Conservation (phyloP, 1,140 invertebrate species). For the Conus ventricosus region DNA sequence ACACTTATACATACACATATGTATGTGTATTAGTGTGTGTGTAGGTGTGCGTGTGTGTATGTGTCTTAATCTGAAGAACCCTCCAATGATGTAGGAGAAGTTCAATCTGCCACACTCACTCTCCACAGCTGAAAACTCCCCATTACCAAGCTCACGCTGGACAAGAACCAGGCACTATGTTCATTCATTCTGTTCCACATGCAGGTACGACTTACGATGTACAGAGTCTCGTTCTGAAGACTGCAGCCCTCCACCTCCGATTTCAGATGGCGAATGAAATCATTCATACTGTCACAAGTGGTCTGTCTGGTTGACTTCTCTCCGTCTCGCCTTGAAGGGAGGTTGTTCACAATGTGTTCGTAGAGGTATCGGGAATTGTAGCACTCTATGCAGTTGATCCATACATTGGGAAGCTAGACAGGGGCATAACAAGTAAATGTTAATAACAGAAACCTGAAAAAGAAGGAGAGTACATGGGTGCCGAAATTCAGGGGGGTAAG, state of each 20-base stretch:
- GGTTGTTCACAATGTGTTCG: conserved; percentile 83
- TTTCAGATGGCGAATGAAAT: conserved; percentile 81
- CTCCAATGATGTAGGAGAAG: no score
- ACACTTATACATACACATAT: no score
- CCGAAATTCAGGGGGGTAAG: no score
- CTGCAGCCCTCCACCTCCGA: conserved; percentile 50
- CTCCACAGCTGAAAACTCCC: no score
- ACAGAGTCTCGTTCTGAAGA: conserved; percentile 64
- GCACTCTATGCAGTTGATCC: conserved; percentile 89
- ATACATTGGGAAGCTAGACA: conserved; percentile 77
- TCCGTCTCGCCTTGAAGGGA: conserved; percentile 44
- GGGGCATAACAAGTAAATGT: conserved; percentile 22
- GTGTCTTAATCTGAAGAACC: no score
- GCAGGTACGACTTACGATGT: conserved; percentile 64
- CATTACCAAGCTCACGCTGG: no score
- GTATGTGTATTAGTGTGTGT: no score
- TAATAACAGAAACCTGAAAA: neutral
- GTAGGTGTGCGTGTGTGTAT: no score
- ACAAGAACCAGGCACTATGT: no score
- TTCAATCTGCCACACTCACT: no score
- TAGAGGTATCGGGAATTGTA: conserved; percentile 85
- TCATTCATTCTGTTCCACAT: no score
- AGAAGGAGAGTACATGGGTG: no score
- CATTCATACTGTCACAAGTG: conserved; percentile 86
- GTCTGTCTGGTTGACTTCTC: conserved; percentile 65